These are phyloP conservation scores for Clarias batrachus DNA, from an alignment of 2,113 vertebrate genomes.

Conservation along the genomic window DNA sequence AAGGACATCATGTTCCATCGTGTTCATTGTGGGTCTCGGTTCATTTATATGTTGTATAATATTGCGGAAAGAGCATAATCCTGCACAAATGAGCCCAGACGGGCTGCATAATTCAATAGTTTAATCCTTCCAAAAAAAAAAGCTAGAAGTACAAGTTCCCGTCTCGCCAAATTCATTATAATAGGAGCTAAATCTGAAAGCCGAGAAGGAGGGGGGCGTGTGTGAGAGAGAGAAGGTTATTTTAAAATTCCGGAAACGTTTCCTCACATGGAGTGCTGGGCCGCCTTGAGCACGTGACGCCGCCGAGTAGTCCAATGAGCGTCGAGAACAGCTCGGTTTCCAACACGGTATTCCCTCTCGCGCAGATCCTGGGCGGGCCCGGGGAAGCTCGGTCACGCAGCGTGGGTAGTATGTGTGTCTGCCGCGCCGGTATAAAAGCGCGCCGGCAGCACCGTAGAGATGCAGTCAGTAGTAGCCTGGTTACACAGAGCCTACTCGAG, in stretches of 20 bases:
- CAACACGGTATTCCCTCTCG: constrained; percentile 69
- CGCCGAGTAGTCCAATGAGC: constrained; percentile 60
- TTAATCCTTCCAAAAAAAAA: not conserved
- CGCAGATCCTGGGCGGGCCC: constrained; percentile 59
- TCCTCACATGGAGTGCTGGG: constrained; percentile 68
- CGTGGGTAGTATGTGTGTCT: constrained; percentile 64
- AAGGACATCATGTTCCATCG: not conserved
- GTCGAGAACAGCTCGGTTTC: constrained; percentile 32
- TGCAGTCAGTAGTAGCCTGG: constrained; percentile 46
- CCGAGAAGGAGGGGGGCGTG: constrained; percentile 11
- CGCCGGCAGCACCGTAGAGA: constrained; percentile 37
- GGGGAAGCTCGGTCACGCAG: constrained; percentile 72
- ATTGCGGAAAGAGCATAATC: not conserved
- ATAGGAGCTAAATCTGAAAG: constrained; percentile 38
- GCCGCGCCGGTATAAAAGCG: constrained; percentile 58
- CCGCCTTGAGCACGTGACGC: constrained; percentile 68
- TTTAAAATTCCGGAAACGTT: constrained; percentile 74
- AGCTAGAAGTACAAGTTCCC: constrained; percentile 4
- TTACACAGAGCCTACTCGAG: not conserved
- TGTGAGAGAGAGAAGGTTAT: constrained; percentile 10
- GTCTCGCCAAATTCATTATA: constrained; percentile 30
- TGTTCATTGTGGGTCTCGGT: not conserved
- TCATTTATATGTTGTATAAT: constrained; percentile 5
- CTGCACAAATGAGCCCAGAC: not conserved
- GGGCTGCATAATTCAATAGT: not conserved